Conservation (phyloP, 2,888 invertebrate species). For the Drosophila atripex region DNA sequence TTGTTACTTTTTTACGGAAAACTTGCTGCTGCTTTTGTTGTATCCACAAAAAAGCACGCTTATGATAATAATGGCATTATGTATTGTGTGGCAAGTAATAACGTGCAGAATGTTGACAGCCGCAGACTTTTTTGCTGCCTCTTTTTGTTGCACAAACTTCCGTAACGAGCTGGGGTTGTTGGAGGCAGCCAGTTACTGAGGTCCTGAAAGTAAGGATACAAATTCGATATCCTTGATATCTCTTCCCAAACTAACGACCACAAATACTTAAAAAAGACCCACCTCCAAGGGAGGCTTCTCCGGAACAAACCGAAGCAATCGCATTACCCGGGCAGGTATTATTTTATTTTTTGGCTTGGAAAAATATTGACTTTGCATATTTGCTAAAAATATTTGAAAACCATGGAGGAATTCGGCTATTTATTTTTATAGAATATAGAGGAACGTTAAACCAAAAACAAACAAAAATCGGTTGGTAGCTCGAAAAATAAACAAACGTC, state of each 20-base stretch:
- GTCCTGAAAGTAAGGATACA: neutral
- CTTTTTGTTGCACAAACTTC: constrained; percentile 64
- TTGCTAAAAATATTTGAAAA: constrained; percentile 62
- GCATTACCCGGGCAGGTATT: constrained; percentile 39
- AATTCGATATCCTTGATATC: too few relatives aligned
- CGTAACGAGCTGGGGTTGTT: constrained; percentile 61
- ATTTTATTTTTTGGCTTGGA: constrained; percentile 23
- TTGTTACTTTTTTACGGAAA: constrained; percentile 20
- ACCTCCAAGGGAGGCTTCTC: neutral
- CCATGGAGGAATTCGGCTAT: constrained; percentile 30
- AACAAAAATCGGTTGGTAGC: constrained; percentile 48
- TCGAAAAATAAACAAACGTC: constrained; percentile 33
- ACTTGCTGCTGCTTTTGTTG: constrained; percentile 61
- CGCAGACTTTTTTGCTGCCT: constrained; percentile 49
- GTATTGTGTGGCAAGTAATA: constrained; percentile 37
- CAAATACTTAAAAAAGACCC: too few relatives aligned
- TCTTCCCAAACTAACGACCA: neutral
- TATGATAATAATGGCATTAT: constrained; percentile 76
- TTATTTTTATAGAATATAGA: constrained; percentile 59
- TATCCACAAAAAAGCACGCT: constrained; percentile 79
- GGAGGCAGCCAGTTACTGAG: neutral
- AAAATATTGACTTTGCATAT: constrained; percentile 69
- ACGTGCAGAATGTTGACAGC: constrained; percentile 38
- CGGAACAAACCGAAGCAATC: constrained; percentile 12
- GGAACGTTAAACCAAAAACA: constrained; percentile 57